Evolutionary conservation across 2,797 vertebrate genomes (phyloP), one percentile per base, ranked within the genome.

Genomic region (Echeneis naucrates): DNA sequence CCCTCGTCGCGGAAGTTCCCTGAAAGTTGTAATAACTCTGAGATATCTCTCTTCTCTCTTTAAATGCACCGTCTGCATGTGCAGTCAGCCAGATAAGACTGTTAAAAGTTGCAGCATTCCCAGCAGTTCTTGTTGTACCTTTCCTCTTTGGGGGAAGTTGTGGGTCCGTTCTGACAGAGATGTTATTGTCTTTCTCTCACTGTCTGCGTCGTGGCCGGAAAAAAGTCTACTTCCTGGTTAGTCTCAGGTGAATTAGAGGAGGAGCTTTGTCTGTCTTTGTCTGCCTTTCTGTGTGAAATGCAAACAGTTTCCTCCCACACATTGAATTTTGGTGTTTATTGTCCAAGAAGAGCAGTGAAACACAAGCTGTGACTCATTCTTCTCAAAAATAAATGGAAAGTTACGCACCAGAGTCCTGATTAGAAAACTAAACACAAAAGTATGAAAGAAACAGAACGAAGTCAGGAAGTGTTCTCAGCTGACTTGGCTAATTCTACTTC

Each of bases 211-310:
- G 50, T 48, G 32, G 47, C n/a, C n/a, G 32, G 32, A 42, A 12
- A 19, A n/a, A 16, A 0, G 37, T 11, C 30, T 11, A 33, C 8
- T 67, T 78, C 62, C 55, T 66, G 55, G 38, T 65, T 58, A 5
- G 30, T n/a, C 38, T 59, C 58, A 47, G 54, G 53, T 66, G 50
- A 59, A 32, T 3, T 50, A 27, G 55, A 65, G 77, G 77, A 0
- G 77, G 77, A 65, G 77, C 70, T 62, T 40, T 21, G n/a, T 24
- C 53, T 27, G 17, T 5, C 70, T 62, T 40, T 21, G n/a, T 24
- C 53, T 27, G 17, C 5, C 2, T 11, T n/a, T 40, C 17, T 1
- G 1, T 4, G 40, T n/a, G 24, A 45, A 16, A 4, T 0, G 1
- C 38, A 2, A 45, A 3, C 5, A 11, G 9, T 42, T 17, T 17